Evolutionary conservation across 2,888 invertebrate species (phyloP), one percentile per base, ranked within the genome.

Genomic region (Lissonota sp.): DNA sequence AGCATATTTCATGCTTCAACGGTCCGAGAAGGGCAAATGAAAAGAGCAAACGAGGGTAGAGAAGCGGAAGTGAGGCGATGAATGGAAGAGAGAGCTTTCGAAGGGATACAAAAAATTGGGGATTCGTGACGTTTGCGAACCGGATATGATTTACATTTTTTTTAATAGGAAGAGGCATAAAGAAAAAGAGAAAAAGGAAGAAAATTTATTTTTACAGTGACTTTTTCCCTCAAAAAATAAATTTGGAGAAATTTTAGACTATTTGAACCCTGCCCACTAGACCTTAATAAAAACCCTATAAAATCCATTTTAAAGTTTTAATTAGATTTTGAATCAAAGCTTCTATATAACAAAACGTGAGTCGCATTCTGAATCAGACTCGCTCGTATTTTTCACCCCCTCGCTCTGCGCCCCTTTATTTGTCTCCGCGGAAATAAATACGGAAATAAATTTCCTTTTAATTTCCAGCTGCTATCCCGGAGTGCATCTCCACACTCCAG

Each of bases 371-470:
- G n/a, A n/a, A n/a, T n/a, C 40, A 42, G 42, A 67, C 39, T 12
- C 40, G 8, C 49, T n/a, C 49, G 26, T 6, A 12, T 53, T 53
- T 16, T 14, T 14, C 16, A 16, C 14, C 16, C 46, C 51, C 3
- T 10, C 39, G 5, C 12, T 37, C 37, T 37, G 6, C 16, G 4
- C 40, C 49, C 12, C 37, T 7, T 16, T n/a, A 6, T 51, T n/a
- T n/a, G 1, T 6, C 53, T 53, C 8, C 12, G 12, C 26, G 57
- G 16, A 58, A 75, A 75, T 75, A 67, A 67, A 75, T 75, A 75
- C 60, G 53, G 37, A 40, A 62, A 75, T 75, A 75, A 75, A 67
- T 75, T 67, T 75, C 12, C 75, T 76, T 76, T 69, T 62, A 76
- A 69, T 76, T 76, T 63, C 44, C 51, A 62, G 55, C 39, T 55